Conservation (phyloP, 2,113 vertebrate species). For the Poeciliopsis retropinna region DNA sequence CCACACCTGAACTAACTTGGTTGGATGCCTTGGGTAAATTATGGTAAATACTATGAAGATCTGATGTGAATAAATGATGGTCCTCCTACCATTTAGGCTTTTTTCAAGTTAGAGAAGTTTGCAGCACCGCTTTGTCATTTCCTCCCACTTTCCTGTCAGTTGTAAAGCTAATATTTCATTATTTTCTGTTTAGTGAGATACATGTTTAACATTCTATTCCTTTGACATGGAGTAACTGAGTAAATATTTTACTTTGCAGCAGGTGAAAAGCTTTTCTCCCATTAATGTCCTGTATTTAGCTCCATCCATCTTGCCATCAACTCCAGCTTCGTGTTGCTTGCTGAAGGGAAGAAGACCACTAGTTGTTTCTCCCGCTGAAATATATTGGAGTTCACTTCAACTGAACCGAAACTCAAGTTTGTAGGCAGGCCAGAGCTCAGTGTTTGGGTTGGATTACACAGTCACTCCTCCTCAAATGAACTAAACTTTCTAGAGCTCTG, state of each 20-base stretch:
- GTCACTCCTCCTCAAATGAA: no score
- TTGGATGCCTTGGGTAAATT: slow-evolving; percentile 25
- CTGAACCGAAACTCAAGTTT: no score
- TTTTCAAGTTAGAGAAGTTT: neutral
- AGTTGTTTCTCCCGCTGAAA: no score
- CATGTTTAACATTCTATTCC: neutral
- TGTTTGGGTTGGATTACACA: no score
- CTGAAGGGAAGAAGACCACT: no score
- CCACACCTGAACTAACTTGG: slow-evolving; percentile 52
- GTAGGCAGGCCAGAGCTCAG: no score
- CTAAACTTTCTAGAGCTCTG: no score
- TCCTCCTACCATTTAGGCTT: neutral
- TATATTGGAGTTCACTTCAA: no score
- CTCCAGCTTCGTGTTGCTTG: no score
- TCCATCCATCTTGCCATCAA: no score
- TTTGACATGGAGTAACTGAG: neutral
- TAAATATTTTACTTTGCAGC: neutral
- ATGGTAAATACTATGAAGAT: slow-evolving; percentile 44
- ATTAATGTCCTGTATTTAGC: no score
- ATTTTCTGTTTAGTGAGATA: neutral
- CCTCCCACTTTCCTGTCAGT: neutral
- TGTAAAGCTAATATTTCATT: neutral
- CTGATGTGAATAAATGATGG: slow-evolving; percentile 47
- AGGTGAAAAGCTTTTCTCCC: no score
- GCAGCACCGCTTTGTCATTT: neutral